Conservation (phyloP, 2,888 invertebrate genomes). For the Anoncus sp. region DNA sequence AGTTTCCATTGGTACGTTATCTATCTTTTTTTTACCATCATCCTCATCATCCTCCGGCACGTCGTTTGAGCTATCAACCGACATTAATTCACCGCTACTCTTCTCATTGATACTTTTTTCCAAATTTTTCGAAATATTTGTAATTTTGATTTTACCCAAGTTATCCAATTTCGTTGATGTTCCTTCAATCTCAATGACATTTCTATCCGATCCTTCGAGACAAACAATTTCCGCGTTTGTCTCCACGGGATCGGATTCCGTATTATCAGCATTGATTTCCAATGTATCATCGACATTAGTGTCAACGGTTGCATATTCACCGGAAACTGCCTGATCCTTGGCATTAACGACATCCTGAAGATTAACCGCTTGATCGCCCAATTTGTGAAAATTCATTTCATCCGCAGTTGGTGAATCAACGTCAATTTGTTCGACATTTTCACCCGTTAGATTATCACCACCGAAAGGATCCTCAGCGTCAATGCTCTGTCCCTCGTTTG, state of each 20-base stretch:
- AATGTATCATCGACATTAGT: slow-evolving; percentile 45
- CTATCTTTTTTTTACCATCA: slow-evolving; percentile 56
- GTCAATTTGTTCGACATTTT: slow-evolving; percentile 74
- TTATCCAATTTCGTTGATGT: background rate
- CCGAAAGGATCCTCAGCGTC: slow-evolving; percentile 82
- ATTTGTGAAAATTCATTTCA: slow-evolving; percentile 85
- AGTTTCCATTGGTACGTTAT: slow-evolving; percentile 64
- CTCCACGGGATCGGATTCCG: slow-evolving; percentile 40
- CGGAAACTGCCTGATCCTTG: slow-evolving; percentile 58
- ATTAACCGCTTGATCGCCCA: slow-evolving; percentile 84
- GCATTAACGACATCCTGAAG: slow-evolving; percentile 74
- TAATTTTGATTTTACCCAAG: background rate
- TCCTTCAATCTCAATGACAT: slow-evolving; percentile 24
- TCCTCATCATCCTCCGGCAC: slow-evolving; percentile 52
- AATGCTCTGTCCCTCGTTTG: slow-evolving; percentile 77
- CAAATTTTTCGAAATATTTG: background rate
- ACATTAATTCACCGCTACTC: slow-evolving; percentile 26
- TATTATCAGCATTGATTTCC: slow-evolving; percentile 53
- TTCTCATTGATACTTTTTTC: slow-evolving; percentile 59
- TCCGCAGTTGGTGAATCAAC: slow-evolving; percentile 75
- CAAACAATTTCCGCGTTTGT: slow-evolving; percentile 47
- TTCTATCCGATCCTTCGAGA: slow-evolving; percentile 34
- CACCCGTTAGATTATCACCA: slow-evolving; percentile 75
- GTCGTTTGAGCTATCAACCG: slow-evolving; percentile 57
- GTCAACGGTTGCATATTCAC: slow-evolving; percentile 32